Conservation (phyloP, 2,797 vertebrate species). For the Tenualosa thibaudeaui region DNA sequence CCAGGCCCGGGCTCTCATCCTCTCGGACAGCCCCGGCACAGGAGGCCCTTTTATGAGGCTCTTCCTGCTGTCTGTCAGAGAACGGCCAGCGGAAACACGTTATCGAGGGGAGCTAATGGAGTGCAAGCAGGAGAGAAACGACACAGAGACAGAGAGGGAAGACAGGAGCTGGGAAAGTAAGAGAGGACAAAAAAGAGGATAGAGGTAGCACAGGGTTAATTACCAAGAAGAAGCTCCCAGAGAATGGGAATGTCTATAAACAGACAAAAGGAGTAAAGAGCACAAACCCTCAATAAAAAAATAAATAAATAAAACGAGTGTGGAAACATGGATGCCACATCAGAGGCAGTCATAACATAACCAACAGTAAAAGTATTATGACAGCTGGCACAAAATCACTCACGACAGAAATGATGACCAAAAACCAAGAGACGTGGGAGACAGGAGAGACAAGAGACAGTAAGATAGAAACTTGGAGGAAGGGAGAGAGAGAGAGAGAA, state of each 20-base stretch:
- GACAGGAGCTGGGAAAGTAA: background rate
- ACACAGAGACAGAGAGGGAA: background rate
- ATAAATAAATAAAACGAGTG: background rate
- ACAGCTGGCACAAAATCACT: background rate
- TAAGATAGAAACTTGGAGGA: background rate
- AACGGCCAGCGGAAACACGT: slow-evolving; percentile 50
- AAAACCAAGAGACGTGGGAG: background rate
- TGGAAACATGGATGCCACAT: background rate
- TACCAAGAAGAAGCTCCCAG: background rate
- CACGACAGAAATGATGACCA: background rate
- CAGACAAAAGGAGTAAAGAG: background rate
- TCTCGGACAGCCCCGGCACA: slow-evolving; percentile 23
- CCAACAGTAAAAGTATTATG: background rate
- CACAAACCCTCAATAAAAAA: background rate
- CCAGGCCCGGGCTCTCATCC: slow-evolving; percentile 45
- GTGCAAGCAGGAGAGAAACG: background rate
- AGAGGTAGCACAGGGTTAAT: background rate
- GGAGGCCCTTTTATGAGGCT: slow-evolving; percentile 50
- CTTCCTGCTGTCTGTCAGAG: slow-evolving; percentile 58
- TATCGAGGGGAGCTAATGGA: slow-evolving; percentile 60
- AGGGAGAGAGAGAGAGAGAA: background rate
- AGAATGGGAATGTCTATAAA: background rate
- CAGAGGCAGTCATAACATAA: background rate
- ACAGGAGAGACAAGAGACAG: background rate
- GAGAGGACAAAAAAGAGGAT: background rate